A percentile compares a stretch with the other conserved stretches of the same genome.
These are phyloP conservation scores for Oreochromis grahami DNA, from an alignment of 2,797 vertebrate genomes.

Conservation along the genomic window DNA sequence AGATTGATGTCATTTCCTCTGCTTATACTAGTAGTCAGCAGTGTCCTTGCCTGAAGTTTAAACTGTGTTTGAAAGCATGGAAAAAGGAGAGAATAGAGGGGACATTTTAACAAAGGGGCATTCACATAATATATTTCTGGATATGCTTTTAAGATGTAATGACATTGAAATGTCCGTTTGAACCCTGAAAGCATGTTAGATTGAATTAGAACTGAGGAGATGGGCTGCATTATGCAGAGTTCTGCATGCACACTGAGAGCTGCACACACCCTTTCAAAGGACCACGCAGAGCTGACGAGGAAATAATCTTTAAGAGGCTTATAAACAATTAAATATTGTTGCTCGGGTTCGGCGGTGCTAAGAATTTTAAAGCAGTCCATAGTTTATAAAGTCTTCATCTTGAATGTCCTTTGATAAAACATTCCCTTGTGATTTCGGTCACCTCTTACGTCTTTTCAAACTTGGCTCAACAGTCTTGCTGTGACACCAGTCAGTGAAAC, in stretches of 20 bases:
- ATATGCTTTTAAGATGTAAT: neutral
- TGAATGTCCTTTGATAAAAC: neutral
- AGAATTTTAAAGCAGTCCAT: neutral
- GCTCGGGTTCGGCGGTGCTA: neutral
- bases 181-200: neutral
- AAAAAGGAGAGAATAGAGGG: neutral
- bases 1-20: neutral
- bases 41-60: neutral
- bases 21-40: neutral
- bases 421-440: neutral
- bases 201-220: neutral
- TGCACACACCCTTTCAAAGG: neutral
- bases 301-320: neutral
- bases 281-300: neutral
- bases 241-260: neutral
- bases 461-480: neutral
- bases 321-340: neutral
- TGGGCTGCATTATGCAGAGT: neutral
- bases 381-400: neutral
- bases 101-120: neutral
- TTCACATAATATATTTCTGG: neutral
- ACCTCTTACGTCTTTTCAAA: neutral
- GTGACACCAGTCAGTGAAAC: neutral
- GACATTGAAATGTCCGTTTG: neutral
- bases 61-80: neutral